Evolutionary conservation across 1,140 invertebrate genomes (phyloP).

Genomic region (Choristoneura fumiferana): DNA sequence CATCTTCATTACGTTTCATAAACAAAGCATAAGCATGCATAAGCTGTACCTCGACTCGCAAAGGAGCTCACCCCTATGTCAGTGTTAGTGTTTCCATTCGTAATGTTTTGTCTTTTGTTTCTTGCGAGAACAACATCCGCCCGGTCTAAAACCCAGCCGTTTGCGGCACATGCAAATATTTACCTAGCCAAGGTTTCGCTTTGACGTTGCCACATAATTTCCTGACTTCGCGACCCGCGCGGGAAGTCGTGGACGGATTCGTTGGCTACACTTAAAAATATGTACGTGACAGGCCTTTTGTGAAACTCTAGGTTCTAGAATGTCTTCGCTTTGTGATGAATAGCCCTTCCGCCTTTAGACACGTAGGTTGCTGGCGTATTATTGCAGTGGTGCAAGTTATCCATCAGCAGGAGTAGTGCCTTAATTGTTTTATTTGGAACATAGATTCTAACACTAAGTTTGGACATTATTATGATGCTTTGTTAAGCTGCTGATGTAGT

Average conservation of each 20-base stretch:
- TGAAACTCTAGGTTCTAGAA: not conserved
- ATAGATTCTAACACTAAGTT: too few species aligned
- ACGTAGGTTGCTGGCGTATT: not conserved
- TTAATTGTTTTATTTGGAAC: too few species aligned
- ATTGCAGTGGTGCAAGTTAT: too few species aligned
- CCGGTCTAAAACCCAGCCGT: constrained; percentile 50
- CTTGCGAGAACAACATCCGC: constrained; percentile 52
- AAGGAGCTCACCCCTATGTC: constrained; percentile 18
- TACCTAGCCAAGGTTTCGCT: constrained; percentile 48
- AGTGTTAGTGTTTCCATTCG: constrained; percentile 47
- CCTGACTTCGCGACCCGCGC: constrained; percentile 33
- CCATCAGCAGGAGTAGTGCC: too few species aligned
- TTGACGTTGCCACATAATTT: constrained; percentile 47
- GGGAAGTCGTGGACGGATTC: not conserved
- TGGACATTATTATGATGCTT: too few species aligned
- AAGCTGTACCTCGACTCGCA: not conserved
- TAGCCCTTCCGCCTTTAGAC: not conserved
- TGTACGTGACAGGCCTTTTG: not conserved
- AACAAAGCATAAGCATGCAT: constrained; percentile 13
- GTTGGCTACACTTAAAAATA: not conserved
- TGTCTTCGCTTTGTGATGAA: not conserved
- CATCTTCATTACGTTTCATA: constrained; percentile 16
- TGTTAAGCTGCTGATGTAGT: too few species aligned
- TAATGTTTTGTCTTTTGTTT: constrained; percentile 62
- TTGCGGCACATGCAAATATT: constrained; percentile 58